Evolutionary conservation across 37 sponge, comb jelly and placozoan species (phyloP).

Genomic region (Mnemiopsis leidyi): DNA sequence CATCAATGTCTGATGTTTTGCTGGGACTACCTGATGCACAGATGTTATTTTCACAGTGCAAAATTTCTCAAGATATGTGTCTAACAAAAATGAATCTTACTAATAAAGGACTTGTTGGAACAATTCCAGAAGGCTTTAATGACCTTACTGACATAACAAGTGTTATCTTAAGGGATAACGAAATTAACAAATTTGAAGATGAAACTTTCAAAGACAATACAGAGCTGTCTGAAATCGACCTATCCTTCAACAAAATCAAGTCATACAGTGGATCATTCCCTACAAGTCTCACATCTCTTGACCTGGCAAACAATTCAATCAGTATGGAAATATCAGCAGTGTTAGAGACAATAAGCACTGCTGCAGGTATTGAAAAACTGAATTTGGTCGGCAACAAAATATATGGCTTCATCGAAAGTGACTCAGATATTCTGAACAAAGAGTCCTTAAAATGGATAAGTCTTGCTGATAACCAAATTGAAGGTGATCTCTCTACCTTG

Average conservation of each 20-base stretch:
- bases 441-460: neutral
- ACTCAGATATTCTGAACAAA: neutral
- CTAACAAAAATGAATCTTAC: conserved; percentile 9
- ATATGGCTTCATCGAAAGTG: neutral
- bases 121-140: neutral
- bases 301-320: conserved; percentile 17
- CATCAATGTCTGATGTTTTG: neutral
- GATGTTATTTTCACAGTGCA: neutral
- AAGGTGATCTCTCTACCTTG: neutral
- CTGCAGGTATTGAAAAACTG: neutral
- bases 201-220: neutral
- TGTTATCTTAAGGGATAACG: neutral
- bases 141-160: neutral
- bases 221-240: neutral
- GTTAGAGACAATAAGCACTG: neutral
- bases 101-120: neutral
- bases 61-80: neutral
- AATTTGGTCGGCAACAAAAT: conserved; percentile 4
- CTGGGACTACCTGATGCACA: neutral
- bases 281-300: neutral
- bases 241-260: neutral
- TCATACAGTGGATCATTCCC: neutral
- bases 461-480: neutral
- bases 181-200: neutral
- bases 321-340: neutral